These are phyloP conservation scores for Oreohelix idahoensis DNA, from an alignment of 1,140 invertebrate species.

Conservation along the genomic window DNA sequence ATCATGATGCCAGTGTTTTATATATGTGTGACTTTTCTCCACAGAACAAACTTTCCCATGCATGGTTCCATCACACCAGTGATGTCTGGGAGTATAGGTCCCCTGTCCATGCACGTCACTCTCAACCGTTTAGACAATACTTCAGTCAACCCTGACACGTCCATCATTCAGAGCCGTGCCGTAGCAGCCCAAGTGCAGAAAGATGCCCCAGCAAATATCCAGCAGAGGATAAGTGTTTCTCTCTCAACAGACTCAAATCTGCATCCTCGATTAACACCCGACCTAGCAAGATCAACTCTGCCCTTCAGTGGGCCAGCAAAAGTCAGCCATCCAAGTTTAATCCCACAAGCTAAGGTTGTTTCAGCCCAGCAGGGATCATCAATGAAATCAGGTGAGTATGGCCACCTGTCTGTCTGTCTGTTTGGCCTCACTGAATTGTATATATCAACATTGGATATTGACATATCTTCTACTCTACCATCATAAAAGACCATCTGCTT, in stretches of 20 bases:
- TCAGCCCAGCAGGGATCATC: conserved; percentile 6
- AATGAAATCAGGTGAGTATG: conserved; percentile 12
- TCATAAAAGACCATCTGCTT: too few species aligned
- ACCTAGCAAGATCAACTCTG: conserved; percentile 4
- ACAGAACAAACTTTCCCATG: conserved; percentile 29
- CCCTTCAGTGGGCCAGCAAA: background rate
- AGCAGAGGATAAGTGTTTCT: conserved; percentile 31
- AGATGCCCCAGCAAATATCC: background rate
- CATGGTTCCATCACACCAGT: conserved; percentile 27
- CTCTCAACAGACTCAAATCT: conserved; percentile 1
- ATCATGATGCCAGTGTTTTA: too few species aligned
- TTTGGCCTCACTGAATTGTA: too few species aligned
- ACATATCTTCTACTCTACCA: too few species aligned
- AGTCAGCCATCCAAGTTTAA: background rate
- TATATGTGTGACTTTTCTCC: too few species aligned
- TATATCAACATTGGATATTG: too few species aligned
- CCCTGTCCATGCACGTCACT: conserved; percentile 24
- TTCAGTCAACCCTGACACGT: background rate
- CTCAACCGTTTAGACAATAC: conserved; percentile 4
- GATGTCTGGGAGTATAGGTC: background rate
- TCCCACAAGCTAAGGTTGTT: conserved; percentile 18
- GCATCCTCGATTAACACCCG: background rate
- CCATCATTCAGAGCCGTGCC: background rate
- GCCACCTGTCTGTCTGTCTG: too few species aligned
- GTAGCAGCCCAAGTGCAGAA: conserved; percentile 12